Evolutionary conservation across 2,113 vertebrate genomes (phyloP).

Genomic region (Henicopernis longicauda): DNA sequence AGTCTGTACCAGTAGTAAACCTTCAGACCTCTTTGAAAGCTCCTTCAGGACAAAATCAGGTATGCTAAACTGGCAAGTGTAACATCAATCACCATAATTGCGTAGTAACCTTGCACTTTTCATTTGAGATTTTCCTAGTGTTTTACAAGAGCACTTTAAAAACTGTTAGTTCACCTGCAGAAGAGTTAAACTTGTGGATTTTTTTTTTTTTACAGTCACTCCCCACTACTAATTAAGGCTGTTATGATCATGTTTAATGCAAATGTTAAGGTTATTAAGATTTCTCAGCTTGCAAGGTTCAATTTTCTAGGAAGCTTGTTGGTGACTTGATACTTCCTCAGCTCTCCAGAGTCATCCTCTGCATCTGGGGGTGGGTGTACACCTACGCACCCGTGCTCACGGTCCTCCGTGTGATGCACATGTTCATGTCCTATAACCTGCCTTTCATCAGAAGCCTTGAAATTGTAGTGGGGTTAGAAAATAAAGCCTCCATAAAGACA

Average conservation of each 20-base stretch:
- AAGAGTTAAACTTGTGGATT: background rate
- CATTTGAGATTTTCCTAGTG: background rate
- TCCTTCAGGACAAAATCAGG: background rate
- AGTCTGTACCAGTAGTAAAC: background rate
- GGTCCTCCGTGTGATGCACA: fast-evolving
- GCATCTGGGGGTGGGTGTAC: too few species aligned
- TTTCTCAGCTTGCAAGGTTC: background rate
- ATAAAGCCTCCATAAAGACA: background rate
- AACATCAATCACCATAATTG: background rate
- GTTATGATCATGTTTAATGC: background rate
- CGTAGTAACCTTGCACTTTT: background rate
- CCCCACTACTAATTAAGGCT: background rate
- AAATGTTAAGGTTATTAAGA: background rate
- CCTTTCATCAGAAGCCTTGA: background rate
- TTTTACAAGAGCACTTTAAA: background rate
- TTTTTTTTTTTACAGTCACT: background rate
- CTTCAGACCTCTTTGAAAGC: background rate
- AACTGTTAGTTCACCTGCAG: background rate
- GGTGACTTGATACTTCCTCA: background rate
- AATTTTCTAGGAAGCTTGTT: background rate
- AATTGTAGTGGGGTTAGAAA: background rate
- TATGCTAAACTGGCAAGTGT: fast-evolving
- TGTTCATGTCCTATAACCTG: background rate
- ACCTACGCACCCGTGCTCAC: fast-evolving
- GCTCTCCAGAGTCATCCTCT: background rate